Evolutionary conservation across 2,797 vertebrate genomes (phyloP).

Genomic region (Mormyrus proboscirostris): DNA sequence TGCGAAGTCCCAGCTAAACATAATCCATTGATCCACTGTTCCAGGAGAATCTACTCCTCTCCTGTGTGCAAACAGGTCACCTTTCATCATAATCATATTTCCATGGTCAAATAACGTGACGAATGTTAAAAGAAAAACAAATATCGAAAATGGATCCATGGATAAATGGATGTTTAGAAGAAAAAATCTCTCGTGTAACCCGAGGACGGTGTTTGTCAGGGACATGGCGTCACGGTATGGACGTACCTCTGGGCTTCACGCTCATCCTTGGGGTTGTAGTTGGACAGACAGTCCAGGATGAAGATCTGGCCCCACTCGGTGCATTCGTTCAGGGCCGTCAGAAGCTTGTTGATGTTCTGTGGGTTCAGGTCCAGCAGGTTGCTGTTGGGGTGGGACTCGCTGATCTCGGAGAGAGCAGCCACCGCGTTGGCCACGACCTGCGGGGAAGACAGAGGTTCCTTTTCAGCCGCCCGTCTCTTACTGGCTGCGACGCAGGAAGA

Average conservation of each 20-base stretch:
- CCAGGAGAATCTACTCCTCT: background rate
- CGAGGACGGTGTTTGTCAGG: background rate
- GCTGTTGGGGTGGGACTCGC: constrained; percentile 93
- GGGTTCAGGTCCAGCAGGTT: constrained; percentile 93
- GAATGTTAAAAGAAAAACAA: background rate
- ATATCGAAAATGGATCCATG: background rate
- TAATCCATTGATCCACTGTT: background rate
- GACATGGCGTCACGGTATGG: background rate
- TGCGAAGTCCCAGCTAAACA: background rate
- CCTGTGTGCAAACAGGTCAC: background rate
- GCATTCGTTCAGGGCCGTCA: constrained; percentile 92
- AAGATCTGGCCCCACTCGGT: constrained; percentile 99
- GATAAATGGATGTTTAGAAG: background rate
- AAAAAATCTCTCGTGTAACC: background rate
- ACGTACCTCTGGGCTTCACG: constrained; percentile 91
- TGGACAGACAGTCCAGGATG: constrained; percentile 93
- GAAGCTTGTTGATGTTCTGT: constrained; percentile 94
- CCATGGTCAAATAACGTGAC: background rate
- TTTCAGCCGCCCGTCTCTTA: background rate
- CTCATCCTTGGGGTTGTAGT: constrained; percentile 91
- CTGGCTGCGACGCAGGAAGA: background rate
- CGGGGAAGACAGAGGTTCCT: background rate
- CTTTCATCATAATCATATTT: background rate
- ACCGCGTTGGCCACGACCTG: constrained; percentile 95
- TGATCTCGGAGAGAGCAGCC: constrained; percentile 90